These are phyloP conservation scores for Tetragonisca angustula DNA, from an alignment of 2,888 invertebrate genomes.

Conservation along the genomic window DNA sequence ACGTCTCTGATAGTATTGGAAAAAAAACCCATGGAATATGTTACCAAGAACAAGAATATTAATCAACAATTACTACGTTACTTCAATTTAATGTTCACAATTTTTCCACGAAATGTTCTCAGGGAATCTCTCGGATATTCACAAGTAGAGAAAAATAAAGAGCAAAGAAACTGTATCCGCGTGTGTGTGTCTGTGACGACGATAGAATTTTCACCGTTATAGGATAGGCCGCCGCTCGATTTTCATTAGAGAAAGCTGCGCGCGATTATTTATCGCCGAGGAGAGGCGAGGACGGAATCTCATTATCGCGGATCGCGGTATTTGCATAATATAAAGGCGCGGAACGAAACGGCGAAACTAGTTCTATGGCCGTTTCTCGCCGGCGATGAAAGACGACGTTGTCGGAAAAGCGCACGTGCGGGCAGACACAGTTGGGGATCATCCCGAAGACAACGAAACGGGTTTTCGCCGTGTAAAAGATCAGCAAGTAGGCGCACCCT, in stretches of 20 bases:
- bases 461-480: slow-evolving; percentile 76
- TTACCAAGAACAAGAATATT: too few species aligned
- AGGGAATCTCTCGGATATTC: too few species aligned
- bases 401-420: slow-evolving; percentile 57
- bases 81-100: too few species aligned
- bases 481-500: slow-evolving; percentile 75
- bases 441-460: slow-evolving; percentile 65
- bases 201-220: slow-evolving; percentile 5
- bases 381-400: slow-evolving; percentile 33
- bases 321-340: slow-evolving; percentile 59
- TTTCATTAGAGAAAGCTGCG: slow-evolving; percentile 50
- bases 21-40: too few species aligned
- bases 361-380: slow-evolving; percentile 30
- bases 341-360: slow-evolving; percentile 33
- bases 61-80: too few species aligned
- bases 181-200: not conserved
- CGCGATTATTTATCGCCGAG: slow-evolving; percentile 45
- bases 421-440: slow-evolving; percentile 14
- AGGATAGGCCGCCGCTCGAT: not conserved
- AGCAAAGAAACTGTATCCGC: too few species aligned
- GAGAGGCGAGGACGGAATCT: slow-evolving; percentile 51
- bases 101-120: too few species aligned
- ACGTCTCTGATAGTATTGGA: too few species aligned
- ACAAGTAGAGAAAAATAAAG: too few species aligned
- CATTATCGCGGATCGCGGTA: slow-evolving; percentile 36